A percentile compares a stretch with the other conserved stretches of the same genome.
Conservation (phyloP, 2,113 vertebrate species). For the Cinclus mexicanus region DNA sequence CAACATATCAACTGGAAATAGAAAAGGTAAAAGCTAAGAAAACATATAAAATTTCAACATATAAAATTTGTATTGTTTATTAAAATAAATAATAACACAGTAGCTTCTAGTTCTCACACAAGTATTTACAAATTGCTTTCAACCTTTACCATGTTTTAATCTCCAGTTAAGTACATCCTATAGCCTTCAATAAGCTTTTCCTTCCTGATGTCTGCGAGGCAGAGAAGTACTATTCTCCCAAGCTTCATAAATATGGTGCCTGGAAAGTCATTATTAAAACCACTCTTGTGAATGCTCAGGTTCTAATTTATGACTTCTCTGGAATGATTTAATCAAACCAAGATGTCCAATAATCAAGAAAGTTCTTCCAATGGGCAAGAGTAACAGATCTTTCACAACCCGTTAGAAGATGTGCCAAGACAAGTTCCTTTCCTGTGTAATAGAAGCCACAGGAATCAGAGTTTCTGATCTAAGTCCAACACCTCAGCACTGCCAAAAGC, state of each 20-base stretch:
- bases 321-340: slow-evolving; percentile 60
- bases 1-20: background rate
- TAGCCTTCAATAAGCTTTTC: background rate
- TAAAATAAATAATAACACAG: background rate
- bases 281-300: slow-evolving; percentile 32
- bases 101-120: background rate
- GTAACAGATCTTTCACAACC: slow-evolving; percentile 47
- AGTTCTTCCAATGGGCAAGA: slow-evolving; percentile 62
- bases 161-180: background rate
- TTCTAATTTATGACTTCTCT: slow-evolving; percentile 52
- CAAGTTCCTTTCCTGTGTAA: slow-evolving; percentile 59
- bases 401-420: slow-evolving; percentile 63
- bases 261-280: slow-evolving; percentile 12
- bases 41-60: background rate
- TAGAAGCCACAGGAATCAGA: slow-evolving; percentile 60
- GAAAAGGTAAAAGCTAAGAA: background rate
- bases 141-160: background rate
- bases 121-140: background rate
- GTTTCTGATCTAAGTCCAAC: slow-evolving; percentile 49
- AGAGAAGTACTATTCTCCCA: background rate
- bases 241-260: background rate
- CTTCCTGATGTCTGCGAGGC: background rate
- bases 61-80: background rate
- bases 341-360: slow-evolving; percentile 36
- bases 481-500: slow-evolving; percentile 59